Conservation (phyloP, 2,113 vertebrate species). For the Jaculus jaculus region DNA sequence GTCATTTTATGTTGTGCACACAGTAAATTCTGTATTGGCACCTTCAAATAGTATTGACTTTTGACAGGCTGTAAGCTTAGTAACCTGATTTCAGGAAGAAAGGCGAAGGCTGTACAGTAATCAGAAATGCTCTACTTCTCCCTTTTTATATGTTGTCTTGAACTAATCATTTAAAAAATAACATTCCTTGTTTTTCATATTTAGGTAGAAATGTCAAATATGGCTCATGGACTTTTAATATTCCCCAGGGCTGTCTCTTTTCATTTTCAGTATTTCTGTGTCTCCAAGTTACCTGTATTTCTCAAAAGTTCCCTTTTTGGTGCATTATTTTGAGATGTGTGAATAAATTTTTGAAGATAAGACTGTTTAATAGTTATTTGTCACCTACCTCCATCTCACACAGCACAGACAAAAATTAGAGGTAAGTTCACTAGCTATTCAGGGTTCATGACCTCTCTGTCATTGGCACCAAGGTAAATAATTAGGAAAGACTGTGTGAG, state of each 20-base stretch:
- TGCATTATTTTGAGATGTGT: slow-evolving; percentile 54
- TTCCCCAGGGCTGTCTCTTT: neutral
- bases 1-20: slow-evolving; percentile 90
- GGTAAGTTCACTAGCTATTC: slow-evolving; percentile 59
- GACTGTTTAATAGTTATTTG: slow-evolving; percentile 71
- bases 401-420: slow-evolving; percentile 63
- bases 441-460: slow-evolving; percentile 70
- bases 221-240: slow-evolving; percentile 24
- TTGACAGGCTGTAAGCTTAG: slow-evolving; percentile 77
- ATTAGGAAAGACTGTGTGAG: slow-evolving; percentile 71
- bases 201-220: slow-evolving; percentile 24
- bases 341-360: slow-evolving; percentile 39
- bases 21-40: slow-evolving; percentile 89
- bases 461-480: slow-evolving; percentile 75
- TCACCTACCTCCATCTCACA: slow-evolving; percentile 76
- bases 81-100: slow-evolving; percentile 74
- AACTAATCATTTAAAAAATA: slow-evolving; percentile 54
- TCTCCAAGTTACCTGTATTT: slow-evolving; percentile 1
- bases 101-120: slow-evolving; percentile 64
- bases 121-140: slow-evolving; percentile 64
- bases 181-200: slow-evolving; percentile 5
- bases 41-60: slow-evolving; percentile 91
- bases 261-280: neutral
- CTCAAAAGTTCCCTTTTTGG: neutral
- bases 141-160: slow-evolving; percentile 63